Percentiles rank a stretch among this genome's conserved stretches.
phyloP scores from a whole-genome alignment of 2,113 vertebrate species.

The Octodon degus region DNA sequence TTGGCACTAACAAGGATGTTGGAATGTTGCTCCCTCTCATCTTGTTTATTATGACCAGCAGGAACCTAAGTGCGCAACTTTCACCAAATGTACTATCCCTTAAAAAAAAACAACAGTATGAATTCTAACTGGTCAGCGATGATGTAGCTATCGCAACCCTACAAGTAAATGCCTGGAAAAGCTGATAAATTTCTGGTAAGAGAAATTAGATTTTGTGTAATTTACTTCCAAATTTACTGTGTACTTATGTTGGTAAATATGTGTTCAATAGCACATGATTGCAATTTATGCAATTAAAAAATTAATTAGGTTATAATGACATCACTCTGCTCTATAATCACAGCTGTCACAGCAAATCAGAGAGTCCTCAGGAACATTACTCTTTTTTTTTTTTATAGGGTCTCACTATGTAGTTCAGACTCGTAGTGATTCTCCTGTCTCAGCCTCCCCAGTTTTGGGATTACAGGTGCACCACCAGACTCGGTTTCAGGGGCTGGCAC shows the following conservation, averaged over 20 bases:
- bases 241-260: not conserved
- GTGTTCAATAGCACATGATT: not conserved
- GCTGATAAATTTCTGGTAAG: not conserved
- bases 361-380: not conserved
- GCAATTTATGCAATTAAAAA: not conserved
- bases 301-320: not conserved
- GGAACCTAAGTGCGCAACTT: not conserved
- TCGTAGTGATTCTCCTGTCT: too few species aligned
- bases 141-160: not conserved
- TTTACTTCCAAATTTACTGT: not conserved
- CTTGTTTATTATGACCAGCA: not conserved
- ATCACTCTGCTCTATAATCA: not conserved
- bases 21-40: not conserved
- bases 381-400: too few species aligned
- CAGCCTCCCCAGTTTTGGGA: too few species aligned
- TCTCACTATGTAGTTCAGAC: too few species aligned
- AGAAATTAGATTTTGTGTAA: not conserved
- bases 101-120: not conserved
- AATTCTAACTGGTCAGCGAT: not conserved
- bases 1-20: not conserved
- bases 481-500: too few species aligned
- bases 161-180: not conserved
- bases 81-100: not conserved
- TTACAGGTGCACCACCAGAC: too few species aligned
- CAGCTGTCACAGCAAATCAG: not conserved